Evolutionary conservation across 2,797 vertebrate genomes (phyloP).

Genomic region (Crocodylus rhombifer): DNA sequence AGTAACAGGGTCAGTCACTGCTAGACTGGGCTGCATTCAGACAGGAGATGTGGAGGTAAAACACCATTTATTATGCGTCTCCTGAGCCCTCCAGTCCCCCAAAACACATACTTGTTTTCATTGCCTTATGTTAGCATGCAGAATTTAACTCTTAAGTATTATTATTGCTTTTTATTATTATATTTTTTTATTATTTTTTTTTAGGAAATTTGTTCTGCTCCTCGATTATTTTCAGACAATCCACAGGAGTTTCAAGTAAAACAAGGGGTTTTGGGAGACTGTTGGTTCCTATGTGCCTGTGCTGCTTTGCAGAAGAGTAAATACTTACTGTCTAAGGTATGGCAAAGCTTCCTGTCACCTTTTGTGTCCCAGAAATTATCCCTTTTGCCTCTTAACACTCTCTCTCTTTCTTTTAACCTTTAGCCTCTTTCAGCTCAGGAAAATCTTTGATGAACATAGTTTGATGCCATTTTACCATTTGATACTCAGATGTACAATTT

Average conservation of each 20-base stretch:
- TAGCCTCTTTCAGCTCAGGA: not conserved
- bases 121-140: not conserved
- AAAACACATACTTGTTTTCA: not conserved
- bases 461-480: not conserved
- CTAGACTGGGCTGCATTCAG: not conserved
- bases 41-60: not conserved
- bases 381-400: not conserved
- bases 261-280: slow-evolving; percentile 95
- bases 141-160: not conserved
- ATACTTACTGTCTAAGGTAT: slow-evolving; percentile 90
- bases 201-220: slow-evolving; percentile 90
- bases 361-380: not conserved
- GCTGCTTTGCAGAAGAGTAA: slow-evolving; percentile 89
- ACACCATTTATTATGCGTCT: not conserved
- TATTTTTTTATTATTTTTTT: slow-evolving; percentile 22
- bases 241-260: slow-evolving; percentile 87
- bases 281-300: slow-evolving; percentile 97
- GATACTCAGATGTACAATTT: accelerated
- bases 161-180: slow-evolving; percentile 4
- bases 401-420: not conserved
- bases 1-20: not conserved
- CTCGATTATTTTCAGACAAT: slow-evolving; percentile 86
- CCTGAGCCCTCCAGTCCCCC: not conserved
- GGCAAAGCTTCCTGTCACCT: not conserved
- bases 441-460: not conserved